Conservation (phyloP, 2,888 invertebrate species). For the Diloba caeruleocephala region DNA sequence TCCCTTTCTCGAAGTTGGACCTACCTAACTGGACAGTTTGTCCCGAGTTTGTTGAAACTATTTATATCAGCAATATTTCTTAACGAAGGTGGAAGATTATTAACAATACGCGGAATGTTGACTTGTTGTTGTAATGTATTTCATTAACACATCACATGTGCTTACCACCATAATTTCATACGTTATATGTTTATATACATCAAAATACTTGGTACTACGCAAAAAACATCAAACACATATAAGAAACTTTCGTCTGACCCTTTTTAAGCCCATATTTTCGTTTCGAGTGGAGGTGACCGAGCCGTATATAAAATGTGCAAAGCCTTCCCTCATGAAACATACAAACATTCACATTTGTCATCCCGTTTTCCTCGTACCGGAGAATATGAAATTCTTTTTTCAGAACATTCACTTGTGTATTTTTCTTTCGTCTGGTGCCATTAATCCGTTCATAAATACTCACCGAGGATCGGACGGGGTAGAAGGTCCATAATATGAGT, state of each 20-base stretch:
- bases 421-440: constrained; percentile 32
- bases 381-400: constrained; percentile 44
- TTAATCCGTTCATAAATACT: constrained; percentile 50
- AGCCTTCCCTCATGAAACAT: constrained; percentile 37
- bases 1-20: too few relatives aligned
- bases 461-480: constrained; percentile 22
- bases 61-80: too few relatives aligned
- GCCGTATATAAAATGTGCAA: constrained; percentile 24
- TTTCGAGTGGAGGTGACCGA: constrained; percentile 20
- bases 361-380: constrained; percentile 10
- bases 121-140: too few relatives aligned
- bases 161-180: too few relatives aligned
- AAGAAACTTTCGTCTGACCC: constrained; percentile 3
- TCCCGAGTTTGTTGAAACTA: too few relatives aligned
- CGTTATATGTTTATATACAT: too few relatives aligned
- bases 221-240: constrained; percentile 1
- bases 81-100: too few relatives aligned
- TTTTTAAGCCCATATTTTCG: constrained; percentile 10
- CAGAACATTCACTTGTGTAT: constrained; percentile 27
- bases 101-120: too few relatives aligned
- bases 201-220: too few relatives aligned
- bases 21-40: too few relatives aligned
- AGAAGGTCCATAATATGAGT: neutral
- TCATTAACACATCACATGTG: too few relatives aligned
- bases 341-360: constrained; percentile 42